Evolutionary conservation across 2,888 invertebrate species (phyloP).

Genomic region (Eurois occulta): DNA sequence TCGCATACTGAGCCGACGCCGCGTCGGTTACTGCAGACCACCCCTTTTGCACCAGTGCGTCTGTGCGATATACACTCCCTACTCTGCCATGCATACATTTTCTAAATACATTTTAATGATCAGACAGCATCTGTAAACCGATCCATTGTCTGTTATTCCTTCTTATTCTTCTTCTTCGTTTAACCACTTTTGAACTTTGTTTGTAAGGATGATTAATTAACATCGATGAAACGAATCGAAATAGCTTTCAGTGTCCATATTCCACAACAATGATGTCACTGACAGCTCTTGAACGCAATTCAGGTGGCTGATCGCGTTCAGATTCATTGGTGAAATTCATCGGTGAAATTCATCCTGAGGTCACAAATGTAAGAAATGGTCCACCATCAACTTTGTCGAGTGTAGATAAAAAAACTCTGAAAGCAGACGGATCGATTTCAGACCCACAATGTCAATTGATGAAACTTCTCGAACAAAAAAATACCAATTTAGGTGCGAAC

Average conservation of each 20-base stretch:
- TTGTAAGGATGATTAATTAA: neutral
- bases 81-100: slow-evolving; percentile 32
- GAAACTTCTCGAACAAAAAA: slow-evolving; percentile 23
- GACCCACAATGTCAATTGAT: neutral
- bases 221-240: neutral
- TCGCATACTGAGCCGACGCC: slow-evolving; percentile 11
- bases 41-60: slow-evolving; percentile 25
- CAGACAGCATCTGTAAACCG: slow-evolving; percentile 1
- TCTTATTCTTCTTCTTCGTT: no score
- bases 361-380: neutral
- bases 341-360: neutral
- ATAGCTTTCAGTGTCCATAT: neutral
- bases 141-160: neutral
- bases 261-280: neutral
- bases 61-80: neutral
- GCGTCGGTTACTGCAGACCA: slow-evolving; percentile 20
- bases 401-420: neutral
- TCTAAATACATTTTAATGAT: slow-evolving; percentile 33
- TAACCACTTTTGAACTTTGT: neutral
- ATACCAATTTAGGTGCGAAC: slow-evolving; percentile 13
- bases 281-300: neutral
- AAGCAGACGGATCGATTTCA: slow-evolving; percentile 20
- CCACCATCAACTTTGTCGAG: neutral
- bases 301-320: neutral
- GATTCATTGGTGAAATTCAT: neutral